A percentile compares a stretch with the other conserved stretches of the same genome.
Conservation (phyloP, 2,888 invertebrate species). For the Stenotaenia linearis region DNA sequence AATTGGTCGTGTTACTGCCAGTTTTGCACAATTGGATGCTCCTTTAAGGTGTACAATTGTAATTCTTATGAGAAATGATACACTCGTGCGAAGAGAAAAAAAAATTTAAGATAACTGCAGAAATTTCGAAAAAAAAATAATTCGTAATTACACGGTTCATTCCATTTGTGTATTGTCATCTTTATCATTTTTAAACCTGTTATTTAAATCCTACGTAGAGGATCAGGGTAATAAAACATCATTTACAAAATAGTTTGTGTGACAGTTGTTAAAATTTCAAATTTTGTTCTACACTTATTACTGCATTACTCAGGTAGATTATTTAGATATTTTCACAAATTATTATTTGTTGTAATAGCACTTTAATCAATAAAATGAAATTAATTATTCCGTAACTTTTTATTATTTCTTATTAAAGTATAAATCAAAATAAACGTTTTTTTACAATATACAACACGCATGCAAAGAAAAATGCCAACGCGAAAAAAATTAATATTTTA, state of each 20-base stretch:
- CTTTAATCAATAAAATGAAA: slow-evolving; percentile 1
- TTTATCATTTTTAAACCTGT: not conserved
- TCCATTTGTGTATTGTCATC: not conserved
- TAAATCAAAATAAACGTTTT: slow-evolving; percentile 64
- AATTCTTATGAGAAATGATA: not conserved
- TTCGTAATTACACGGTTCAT: slow-evolving; percentile 11
- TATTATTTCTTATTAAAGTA: not conserved
- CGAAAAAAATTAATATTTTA: slow-evolving; percentile 80
- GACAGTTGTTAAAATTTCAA: not conserved
- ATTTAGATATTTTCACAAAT: not conserved
- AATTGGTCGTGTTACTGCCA: not conserved
- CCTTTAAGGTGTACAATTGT: not conserved
- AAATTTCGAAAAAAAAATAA: not conserved
- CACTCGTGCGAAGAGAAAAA: not conserved
- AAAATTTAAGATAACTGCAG: not conserved
- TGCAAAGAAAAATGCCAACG: slow-evolving; percentile 79
- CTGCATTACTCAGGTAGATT: slow-evolving; percentile 1
- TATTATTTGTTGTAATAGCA: slow-evolving; percentile 2
- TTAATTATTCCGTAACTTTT: not conserved
- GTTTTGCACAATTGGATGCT: slow-evolving; percentile 21
- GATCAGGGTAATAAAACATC: not conserved
- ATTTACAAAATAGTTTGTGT: not conserved
- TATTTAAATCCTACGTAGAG: not conserved
- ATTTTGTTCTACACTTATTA: not conserved
- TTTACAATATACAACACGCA: slow-evolving; percentile 90